These are phyloP conservation scores for Ctenoplectra terminalis DNA, from an alignment of 1,140 invertebrate genomes.

Conservation along the genomic window DNA sequence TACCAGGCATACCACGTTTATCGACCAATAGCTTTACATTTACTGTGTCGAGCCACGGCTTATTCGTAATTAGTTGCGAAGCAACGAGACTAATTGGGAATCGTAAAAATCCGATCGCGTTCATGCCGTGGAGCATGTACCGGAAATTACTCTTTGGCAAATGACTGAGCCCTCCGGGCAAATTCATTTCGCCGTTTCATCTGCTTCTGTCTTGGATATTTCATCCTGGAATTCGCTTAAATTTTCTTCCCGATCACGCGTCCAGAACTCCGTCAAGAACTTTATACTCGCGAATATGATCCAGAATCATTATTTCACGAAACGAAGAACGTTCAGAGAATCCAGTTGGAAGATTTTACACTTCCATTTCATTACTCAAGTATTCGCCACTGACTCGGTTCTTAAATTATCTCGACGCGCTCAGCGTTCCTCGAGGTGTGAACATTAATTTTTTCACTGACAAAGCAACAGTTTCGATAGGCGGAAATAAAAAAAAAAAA, in stretches of 20 bases:
- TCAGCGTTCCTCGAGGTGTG: too few relatives aligned
- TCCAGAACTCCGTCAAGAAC: background rate
- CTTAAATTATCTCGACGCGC: too few relatives aligned
- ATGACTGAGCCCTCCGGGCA: background rate
- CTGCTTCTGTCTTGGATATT: background rate
- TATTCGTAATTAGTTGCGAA: constrained; percentile 36
- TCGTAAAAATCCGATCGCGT: constrained; percentile 30
- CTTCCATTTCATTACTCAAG: background rate
- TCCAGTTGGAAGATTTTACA: background rate
- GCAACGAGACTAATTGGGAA: constrained; percentile 40
- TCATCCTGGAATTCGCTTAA: background rate
- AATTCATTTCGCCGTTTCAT: constrained; percentile 29
- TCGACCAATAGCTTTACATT: constrained; percentile 35
- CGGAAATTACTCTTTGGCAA: constrained; percentile 39
- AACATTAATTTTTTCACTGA: too few relatives aligned
- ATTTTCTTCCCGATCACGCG: background rate
- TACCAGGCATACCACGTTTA: constrained; percentile 12
- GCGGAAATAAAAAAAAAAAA: too few relatives aligned
- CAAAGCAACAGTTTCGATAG: too few relatives aligned
- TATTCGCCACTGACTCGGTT: too few relatives aligned
- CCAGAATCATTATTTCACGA: background rate
- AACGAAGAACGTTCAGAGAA: background rate
- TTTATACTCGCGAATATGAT: too few relatives aligned
- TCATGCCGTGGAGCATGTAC: constrained; percentile 3
- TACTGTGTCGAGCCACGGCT: constrained; percentile 8